Percentiles rank a stretch among this genome's conserved stretches.
Evolutionary conservation across 2,888 invertebrate species (phyloP).

Genomic region (Drosophila dives): DNA sequence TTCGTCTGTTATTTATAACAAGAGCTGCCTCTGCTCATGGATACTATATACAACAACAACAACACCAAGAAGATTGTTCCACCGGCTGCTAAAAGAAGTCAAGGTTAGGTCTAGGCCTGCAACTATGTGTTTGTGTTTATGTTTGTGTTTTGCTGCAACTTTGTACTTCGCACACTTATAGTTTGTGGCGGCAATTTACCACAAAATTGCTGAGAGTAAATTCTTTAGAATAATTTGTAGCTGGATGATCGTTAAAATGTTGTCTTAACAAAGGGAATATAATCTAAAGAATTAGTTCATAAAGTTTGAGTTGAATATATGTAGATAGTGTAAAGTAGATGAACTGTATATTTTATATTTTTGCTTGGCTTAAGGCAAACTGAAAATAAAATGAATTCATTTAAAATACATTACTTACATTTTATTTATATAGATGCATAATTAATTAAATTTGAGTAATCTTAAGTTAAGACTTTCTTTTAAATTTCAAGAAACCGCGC

Average conservation of each 20-base stretch:
- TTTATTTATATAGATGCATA: too few species aligned
- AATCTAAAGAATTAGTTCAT: neutral
- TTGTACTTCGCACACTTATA: conserved; percentile 67
- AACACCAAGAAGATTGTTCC: conserved; percentile 18
- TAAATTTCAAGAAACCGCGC: neutral
- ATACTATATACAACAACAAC: conserved; percentile 23
- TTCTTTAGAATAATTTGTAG: conserved; percentile 6
- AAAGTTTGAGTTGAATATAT: neutral
- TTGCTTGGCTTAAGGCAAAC: neutral
- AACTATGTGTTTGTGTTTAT: conserved; percentile 32
- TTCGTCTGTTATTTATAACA: conserved; percentile 67
- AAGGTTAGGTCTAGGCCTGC: conserved; percentile 58
- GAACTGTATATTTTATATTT: neutral
- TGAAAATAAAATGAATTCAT: neutral
- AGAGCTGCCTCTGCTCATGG: conserved; percentile 46
- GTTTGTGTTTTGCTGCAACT: conserved; percentile 37
- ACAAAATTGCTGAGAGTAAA: conserved; percentile 38
- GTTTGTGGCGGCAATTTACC: conserved; percentile 46
- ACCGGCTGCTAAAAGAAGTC: conserved; percentile 47
- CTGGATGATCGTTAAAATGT: conserved; percentile 2
- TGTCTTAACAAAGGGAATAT: neutral
- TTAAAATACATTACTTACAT: neutral
- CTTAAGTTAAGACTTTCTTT: neutral
- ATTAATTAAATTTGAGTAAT: neutral
- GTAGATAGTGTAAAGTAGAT: neutral